Conservation (phyloP, 2,888 invertebrate species). For the Oligia fasciuncula region DNA sequence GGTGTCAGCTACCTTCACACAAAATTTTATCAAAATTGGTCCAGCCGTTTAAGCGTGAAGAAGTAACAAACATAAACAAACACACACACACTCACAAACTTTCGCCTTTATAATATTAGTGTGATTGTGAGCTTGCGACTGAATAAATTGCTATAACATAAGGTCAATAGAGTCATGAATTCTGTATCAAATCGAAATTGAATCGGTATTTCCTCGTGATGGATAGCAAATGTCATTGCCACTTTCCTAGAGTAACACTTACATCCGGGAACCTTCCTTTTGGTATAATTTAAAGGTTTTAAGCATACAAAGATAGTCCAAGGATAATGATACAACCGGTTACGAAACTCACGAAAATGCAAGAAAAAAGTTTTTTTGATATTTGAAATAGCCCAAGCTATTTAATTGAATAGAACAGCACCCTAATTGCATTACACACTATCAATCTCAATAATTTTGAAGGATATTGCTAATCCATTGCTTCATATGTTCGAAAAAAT, state of each 20-base stretch:
- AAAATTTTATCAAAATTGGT: too few relatives aligned
- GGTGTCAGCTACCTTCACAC: too few relatives aligned
- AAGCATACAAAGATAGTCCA: not conserved
- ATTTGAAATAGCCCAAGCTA: not conserved
- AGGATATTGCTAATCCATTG: not conserved
- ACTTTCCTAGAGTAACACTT: slow-evolving; percentile 67
- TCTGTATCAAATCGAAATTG: slow-evolving; percentile 69
- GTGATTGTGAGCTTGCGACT: slow-evolving; percentile 9
- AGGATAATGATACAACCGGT: not conserved
- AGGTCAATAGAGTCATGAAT: slow-evolving; percentile 75
- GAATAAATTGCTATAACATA: slow-evolving; percentile 39
- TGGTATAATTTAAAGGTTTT: not conserved
- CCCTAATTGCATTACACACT: not conserved
- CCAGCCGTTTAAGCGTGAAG: too few relatives aligned
- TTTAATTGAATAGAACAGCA: not conserved
- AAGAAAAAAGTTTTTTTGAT: not conserved
- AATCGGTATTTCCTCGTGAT: slow-evolving; percentile 68
- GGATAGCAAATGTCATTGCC: slow-evolving; percentile 75
- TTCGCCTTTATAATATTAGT: too few relatives aligned
- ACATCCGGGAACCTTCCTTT: slow-evolving; percentile 23
- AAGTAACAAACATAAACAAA: too few relatives aligned
- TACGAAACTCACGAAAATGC: not conserved
- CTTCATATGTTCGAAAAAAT: not conserved
- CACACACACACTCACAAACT: too few relatives aligned
- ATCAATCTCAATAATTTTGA: not conserved